phyloP scores from a whole-genome alignment of 2,797 vertebrate species.

The Hapalemur alaotrensis region DNA sequence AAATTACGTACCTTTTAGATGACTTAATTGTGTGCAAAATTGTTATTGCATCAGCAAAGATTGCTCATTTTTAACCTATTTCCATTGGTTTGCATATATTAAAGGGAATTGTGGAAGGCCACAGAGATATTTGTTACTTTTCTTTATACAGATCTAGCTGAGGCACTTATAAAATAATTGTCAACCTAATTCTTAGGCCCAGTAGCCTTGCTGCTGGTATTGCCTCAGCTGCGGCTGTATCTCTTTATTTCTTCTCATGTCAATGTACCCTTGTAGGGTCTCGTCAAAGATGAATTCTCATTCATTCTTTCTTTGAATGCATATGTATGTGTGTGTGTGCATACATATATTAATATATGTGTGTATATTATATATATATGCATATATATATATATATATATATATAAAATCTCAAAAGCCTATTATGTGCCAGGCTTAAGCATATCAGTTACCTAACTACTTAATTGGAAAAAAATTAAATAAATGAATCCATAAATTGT shows the following conservation, averaged over 20 bases:
- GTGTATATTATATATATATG: neutral
- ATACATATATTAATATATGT: neutral
- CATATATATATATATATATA: neutral
- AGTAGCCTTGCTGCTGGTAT: neutral
- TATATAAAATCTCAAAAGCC: neutral
- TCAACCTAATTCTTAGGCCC: neutral
- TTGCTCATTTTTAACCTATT: neutral
- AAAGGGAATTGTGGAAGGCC: neutral
- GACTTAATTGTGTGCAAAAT: neutral
- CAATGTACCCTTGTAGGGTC: neutral
- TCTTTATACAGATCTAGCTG: neutral
- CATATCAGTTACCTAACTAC: neutral
- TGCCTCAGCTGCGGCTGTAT: neutral
- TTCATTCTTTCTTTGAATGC: slow-evolving; percentile 17
- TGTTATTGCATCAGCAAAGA: neutral
- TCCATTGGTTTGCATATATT: neutral
- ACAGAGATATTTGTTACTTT: neutral
- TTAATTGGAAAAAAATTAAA: neutral
- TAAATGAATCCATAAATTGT: neutral
- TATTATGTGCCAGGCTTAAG: neutral
- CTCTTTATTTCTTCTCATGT: neutral
- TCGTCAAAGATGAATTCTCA: neutral
- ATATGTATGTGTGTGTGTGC: neutral
- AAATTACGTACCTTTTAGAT: neutral
- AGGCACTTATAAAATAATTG: neutral